Percentiles rank a stretch among this genome's conserved stretches.
Evolutionary conservation across 2,797 vertebrate species (phyloP).

Genomic region (Carduelis carduelis): DNA sequence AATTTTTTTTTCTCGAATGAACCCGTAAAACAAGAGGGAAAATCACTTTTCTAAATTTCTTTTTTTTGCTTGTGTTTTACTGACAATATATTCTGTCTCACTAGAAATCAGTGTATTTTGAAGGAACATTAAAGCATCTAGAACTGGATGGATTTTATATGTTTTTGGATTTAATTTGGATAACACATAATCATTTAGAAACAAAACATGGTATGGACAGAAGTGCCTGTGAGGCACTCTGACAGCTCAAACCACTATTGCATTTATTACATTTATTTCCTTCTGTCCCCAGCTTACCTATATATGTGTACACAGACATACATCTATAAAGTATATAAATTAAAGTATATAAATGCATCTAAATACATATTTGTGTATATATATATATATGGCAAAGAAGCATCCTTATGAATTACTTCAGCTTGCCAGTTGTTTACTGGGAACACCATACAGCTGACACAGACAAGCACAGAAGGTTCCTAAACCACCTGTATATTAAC

Average conservation of each 20-base stretch:
- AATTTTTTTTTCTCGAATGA: slow-evolving; percentile 18
- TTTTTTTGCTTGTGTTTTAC: not conserved
- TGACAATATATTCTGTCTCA: not conserved
- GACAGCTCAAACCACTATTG: not conserved
- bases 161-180: not conserved
- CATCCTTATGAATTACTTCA: not conserved
- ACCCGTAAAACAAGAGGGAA: not conserved
- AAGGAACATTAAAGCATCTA: not conserved
- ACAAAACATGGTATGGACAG: not conserved
- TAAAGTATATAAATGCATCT: not conserved
- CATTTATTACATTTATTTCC: not conserved
- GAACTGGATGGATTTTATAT: not conserved
- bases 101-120: not conserved
- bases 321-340: too few species aligned
- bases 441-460: not conserved
- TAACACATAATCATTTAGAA: not conserved
- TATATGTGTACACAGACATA: not conserved
- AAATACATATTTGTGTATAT: not conserved
- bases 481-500: not conserved
- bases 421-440: not conserved
- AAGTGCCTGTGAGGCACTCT: not conserved
- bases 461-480: not conserved
- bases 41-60: not conserved
- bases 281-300: not conserved
- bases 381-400: not conserved